These are phyloP conservation scores for Stomatorhinus ivindoensis DNA, from an alignment of 2,113 vertebrate species.

Conservation along the genomic window DNA sequence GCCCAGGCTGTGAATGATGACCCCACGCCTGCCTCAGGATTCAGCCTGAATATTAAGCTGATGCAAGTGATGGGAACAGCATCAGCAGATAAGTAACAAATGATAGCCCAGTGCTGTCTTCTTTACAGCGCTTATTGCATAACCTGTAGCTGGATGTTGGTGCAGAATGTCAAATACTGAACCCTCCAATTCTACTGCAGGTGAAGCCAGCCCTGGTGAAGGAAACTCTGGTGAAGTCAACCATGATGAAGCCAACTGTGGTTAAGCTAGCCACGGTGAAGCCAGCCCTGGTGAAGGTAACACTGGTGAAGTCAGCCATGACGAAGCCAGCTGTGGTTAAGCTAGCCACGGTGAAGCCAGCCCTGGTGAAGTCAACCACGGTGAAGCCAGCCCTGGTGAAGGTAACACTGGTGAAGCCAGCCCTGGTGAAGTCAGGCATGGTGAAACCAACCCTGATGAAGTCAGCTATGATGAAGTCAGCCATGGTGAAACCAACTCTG, in stretches of 20 bases:
- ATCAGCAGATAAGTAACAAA: background rate
- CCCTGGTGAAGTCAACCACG: no score
- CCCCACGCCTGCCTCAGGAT: background rate
- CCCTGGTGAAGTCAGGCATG: no score
- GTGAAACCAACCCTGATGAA: no score
- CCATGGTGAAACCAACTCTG: no score
- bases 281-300: background rate
- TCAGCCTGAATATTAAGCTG: background rate
- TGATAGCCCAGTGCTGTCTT: background rate
- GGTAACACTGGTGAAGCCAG: background rate
- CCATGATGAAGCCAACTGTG: background rate
- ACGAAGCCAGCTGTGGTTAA: background rate
- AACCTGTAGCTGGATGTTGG: background rate
- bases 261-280: background rate
- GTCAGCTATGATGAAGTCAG: no score
- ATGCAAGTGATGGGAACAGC: background rate
- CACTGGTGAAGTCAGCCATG: background rate
- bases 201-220: background rate
- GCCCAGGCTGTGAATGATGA: background rate
- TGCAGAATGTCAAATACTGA: background rate
- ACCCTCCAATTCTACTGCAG: background rate
- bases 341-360: no score
- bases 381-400: no score
- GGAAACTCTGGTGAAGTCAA: background rate
- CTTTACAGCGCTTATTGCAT: background rate